Evolutionary conservation across 2,797 vertebrate species (phyloP), one percentile per base, ranked within the genome.

Genomic region (Ctenosaura bakeri): DNA sequence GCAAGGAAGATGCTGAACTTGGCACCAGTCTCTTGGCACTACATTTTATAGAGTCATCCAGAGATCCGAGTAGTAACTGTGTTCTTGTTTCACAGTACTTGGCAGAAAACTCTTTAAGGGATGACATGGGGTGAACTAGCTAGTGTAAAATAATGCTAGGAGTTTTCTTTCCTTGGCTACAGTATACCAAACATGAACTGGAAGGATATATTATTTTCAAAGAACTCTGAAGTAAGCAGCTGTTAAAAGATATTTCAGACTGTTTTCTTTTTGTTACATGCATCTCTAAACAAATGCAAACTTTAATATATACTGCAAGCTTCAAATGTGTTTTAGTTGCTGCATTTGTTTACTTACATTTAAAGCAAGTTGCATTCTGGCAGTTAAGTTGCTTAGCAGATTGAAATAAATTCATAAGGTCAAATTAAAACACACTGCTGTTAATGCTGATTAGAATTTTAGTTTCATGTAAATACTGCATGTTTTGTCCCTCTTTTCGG

Each of bases 21-120:
- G 98, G 98, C 98, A 98, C 95, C 95, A 92, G 83, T 95, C 96
- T 96, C 97, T 98, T 98, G 98, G 98, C 98, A 98, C 96, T 93
- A 42, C 94, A 56, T 96, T 96, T 95, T 97, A 96, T 95, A 97
- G 97, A 98, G 98, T 98, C 98, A 97, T 98, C 98, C 98, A 98
- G 98, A 98, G 98, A 98, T 98, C 97, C 97, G 96, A 97, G 98
- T 96, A 97, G 97, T 98, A 97, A 97, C 98, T 96, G 95, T 97
- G 97, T 97, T 97, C 98, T 97, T 97, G 96, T 97, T 97, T 96
- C 97, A 90, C 94, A 94, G 92, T 95, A 97, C 96, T 98, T 98
- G 98, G 97, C 98, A 98, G 96, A 96, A 95, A 94, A 93, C 95
- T 94, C 85, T 82, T 88, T 89, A 94, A 94, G 95, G 97, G 97